These are phyloP conservation scores for Sinhomidia bicolor DNA, from an alignment of 2,888 invertebrate species.

Conservation along the genomic window DNA sequence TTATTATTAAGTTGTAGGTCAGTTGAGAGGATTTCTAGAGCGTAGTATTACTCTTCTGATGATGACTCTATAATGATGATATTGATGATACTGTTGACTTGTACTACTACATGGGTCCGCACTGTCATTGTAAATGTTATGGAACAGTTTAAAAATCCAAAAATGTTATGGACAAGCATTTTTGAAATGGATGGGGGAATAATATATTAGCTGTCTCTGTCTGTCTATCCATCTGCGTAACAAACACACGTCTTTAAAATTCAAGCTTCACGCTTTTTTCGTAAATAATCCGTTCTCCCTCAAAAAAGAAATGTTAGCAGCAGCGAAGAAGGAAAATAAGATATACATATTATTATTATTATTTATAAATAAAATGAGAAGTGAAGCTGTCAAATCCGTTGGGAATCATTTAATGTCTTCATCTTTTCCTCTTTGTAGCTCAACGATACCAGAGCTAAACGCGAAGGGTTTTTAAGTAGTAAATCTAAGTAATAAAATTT, in stretches of 20 bases:
- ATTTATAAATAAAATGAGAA: too few relatives aligned
- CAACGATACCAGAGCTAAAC: conserved; percentile 18
- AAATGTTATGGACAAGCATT: neutral
- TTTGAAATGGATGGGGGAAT: neutral
- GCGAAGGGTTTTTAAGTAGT: neutral
- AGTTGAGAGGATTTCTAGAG: conserved; percentile 49
- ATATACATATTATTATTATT: too few relatives aligned
- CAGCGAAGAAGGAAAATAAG: neutral
- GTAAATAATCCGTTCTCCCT: neutral
- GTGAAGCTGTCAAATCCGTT: conserved; percentile 57
- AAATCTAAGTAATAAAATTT: neutral
- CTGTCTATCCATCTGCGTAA: neutral
- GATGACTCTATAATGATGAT: conserved; percentile 49
- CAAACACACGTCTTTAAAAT: conserved; percentile 18
- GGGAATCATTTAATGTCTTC: conserved; percentile 68
- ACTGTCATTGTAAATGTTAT: conserved; percentile 50
- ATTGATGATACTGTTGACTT: conserved; percentile 23
- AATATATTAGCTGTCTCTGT: conserved; percentile 30
- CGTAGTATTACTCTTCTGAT: conserved; percentile 32
- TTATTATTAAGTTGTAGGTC: conserved; percentile 72
- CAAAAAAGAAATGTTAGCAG: neutral
- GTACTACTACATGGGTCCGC: conserved; percentile 21
- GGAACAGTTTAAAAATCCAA: conserved; percentile 42
- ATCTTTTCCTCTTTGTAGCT: conserved; percentile 42
- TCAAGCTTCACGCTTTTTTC: conserved; percentile 54